Evolutionary conservation across 2,113 vertebrate genomes (phyloP).

Genomic region (Colinus virginianus): DNA sequence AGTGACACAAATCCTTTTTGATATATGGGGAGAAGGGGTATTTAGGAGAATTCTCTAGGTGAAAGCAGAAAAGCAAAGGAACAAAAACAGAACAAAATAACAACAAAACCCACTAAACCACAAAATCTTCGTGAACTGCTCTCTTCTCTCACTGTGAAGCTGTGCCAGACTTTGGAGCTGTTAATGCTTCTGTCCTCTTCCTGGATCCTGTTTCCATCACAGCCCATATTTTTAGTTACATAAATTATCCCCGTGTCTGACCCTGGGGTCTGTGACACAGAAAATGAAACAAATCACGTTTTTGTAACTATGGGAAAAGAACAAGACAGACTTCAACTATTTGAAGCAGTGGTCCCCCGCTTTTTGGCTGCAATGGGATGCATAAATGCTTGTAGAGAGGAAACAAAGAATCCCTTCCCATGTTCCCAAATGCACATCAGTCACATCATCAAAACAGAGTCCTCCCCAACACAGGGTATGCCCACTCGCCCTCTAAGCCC

Average conservation of each 20-base stretch:
- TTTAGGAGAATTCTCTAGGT: not conserved
- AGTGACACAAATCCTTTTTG: not conserved
- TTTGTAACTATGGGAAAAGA: not conserved
- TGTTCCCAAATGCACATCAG: not conserved
- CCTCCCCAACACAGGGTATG: not conserved
- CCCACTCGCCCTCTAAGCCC: not conserved
- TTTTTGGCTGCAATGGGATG: not conserved
- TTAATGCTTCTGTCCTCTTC: slow-evolving; percentile 25
- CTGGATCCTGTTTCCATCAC: slow-evolving; percentile 1
- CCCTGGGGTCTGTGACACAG: not conserved
- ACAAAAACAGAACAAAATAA: not conserved
- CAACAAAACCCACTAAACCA: not conserved
- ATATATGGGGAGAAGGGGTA: not conserved
- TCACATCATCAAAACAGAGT: not conserved
- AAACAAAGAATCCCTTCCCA: not conserved
- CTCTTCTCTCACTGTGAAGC: not conserved
- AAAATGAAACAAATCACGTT: not conserved
- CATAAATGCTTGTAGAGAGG: not conserved
- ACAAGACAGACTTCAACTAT: not conserved
- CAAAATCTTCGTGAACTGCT: rapidly evolving
- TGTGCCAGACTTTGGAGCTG: slow-evolving; percentile 13
- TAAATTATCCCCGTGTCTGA: slow-evolving; percentile 20
- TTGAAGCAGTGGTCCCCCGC: not conserved
- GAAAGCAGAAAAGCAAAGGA: not conserved
- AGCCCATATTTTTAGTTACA: slow-evolving; percentile 38